Conservation (phyloP, 37 sponge, comb jelly and placozoan genomes). For the Hexactinellida sp. region DNA sequence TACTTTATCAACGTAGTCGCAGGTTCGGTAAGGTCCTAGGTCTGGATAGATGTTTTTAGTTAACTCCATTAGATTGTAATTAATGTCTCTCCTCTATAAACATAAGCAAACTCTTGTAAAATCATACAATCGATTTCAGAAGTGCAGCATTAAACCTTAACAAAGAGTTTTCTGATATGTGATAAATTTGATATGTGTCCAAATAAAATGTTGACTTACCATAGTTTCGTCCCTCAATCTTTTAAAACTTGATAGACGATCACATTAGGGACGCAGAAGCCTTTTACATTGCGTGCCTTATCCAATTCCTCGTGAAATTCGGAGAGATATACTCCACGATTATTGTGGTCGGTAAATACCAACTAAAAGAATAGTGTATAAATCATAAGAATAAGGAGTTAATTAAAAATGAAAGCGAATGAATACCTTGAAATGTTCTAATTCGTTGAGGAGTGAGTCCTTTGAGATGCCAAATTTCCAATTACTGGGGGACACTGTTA, state of each 20-base stretch:
- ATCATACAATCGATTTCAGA: background rate
- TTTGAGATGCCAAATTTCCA: constrained; percentile 12
- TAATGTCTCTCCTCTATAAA: background rate
- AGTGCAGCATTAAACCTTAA: background rate
- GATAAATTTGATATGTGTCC: no score
- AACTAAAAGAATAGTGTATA: background rate
- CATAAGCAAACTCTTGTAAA: background rate
- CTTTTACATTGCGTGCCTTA: background rate
- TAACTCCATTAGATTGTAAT: background rate
- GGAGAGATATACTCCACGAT: background rate
- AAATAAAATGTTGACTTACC: no score
- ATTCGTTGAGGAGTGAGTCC: background rate
- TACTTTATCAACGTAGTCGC: constrained; percentile 8
- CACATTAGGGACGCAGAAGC: background rate
- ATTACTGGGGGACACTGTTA: background rate
- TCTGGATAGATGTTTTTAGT: background rate
- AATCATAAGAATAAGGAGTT: background rate
- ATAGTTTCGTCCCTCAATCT: background rate
- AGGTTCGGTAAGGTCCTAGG: background rate
- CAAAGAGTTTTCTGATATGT: background rate
- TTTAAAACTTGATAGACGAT: background rate
- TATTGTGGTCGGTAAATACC: background rate
- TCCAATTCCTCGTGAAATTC: background rate
- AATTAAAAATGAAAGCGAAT: background rate
- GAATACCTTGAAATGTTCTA: background rate